Base-by-base conservation (phyloP, 2,113 vertebrate species). In the Pandion haliaetus region DNA sequence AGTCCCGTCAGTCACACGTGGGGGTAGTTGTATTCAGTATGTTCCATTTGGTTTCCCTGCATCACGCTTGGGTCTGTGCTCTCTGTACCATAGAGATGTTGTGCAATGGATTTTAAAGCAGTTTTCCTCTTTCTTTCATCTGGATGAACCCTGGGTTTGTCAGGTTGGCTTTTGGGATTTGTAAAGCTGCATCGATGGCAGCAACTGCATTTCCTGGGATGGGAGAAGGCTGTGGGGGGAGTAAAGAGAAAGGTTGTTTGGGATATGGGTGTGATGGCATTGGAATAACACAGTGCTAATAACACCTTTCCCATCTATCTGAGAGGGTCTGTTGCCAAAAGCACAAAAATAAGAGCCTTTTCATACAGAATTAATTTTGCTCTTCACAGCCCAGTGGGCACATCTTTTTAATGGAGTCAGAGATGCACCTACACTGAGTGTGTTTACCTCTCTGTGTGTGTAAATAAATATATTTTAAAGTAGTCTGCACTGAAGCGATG, bases 361-460 rank as follows among this genome's bases (percentile, higher is more conserved):
- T 85, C 94, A 82, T 87, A 86, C 94, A 89, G 95, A 91, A 96
- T 91, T 87, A 79, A 95, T 94, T 73, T 90, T 69, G 26, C 81
- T 91, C 2, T 90, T 93, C 81, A 83, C 86, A 71, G 82, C 34
- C 63, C 79, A 79, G 47, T 52, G 45, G 14, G 29, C 44, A 65
- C 55, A 86, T 72, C 20, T 66, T 54, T 91, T 78, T 89, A 89
- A 94, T 90, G 78, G 93, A 91, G 79, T 85, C 47, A 86, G 47
- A 72, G 69, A 69, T 8, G 10, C 86, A 80, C 77, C 81, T 72
- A 29, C 31, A 7, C 32, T 69, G 82, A 71, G 42, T n/a, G 29
- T 76, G 42, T 82, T 93, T 84, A 69, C 44, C 31, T 83, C 31
- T 83, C 52, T 4, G 1, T 32, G 14, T 44, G 24, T 31, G 18